A percentile compares a stretch with the other conserved stretches of the same genome.
Evolutionary conservation across 2,888 invertebrate genomes (phyloP).

Genomic region (Strigamia crassipes): DNA sequence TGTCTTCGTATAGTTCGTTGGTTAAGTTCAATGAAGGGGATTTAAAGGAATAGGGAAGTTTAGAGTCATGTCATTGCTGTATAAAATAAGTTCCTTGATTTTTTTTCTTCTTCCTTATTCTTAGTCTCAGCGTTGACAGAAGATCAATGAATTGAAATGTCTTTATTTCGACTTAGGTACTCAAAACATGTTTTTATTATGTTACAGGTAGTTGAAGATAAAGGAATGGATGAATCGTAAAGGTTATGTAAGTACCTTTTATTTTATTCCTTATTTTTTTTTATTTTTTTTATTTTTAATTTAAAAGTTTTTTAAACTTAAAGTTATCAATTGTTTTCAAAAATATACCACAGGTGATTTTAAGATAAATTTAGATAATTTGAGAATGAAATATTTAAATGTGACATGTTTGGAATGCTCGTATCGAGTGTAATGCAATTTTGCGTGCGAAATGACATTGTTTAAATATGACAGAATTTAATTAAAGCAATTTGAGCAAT

Average conservation of each 20-base stretch:
- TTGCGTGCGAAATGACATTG: too few relatives aligned
- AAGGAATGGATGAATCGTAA: background rate
- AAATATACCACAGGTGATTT: background rate
- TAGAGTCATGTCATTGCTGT: background rate
- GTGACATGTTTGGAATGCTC: too few relatives aligned
- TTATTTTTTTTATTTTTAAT: background rate
- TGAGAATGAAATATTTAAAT: too few relatives aligned
- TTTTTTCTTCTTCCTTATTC: background rate
- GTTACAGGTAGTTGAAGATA: background rate
- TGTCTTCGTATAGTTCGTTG: background rate
- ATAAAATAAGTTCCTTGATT: background rate
- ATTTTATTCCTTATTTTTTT: background rate
- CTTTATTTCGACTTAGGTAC: background rate
- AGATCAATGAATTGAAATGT: background rate
- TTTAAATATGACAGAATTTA: too few relatives aligned
- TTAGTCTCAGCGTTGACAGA: background rate
- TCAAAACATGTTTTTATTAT: background rate
- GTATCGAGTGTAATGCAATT: too few relatives aligned
- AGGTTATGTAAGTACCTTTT: background rate
- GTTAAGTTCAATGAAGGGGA: background rate
- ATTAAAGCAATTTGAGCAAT: too few relatives aligned
- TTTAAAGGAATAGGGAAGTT: background rate
- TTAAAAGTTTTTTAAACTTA: too few relatives aligned
- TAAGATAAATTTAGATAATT: too few relatives aligned
- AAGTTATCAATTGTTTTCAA: background rate